Base-by-base conservation (phyloP, 2,113 vertebrate species). In the Blennius ocellaris region DNA sequence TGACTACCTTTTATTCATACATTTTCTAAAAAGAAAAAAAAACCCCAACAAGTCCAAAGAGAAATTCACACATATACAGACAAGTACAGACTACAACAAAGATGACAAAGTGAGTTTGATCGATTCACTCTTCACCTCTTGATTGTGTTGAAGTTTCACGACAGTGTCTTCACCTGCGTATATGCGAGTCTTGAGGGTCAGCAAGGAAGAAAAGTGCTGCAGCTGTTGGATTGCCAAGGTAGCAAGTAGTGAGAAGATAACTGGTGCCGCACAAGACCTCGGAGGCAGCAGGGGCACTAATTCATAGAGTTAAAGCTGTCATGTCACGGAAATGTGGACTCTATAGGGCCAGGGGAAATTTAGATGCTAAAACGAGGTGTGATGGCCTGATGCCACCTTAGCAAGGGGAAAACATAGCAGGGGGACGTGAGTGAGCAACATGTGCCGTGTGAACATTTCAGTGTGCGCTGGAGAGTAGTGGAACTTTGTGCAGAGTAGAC, bases 361-460 rank as follows among this genome's bases (percentile, higher is more conserved):
- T 60, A 10, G 1, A 38, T 1, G 37, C 41, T 15, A 61, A 43
- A 39, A 62, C n/a, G 7, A 59, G 10, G 21, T 44, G 6, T 8
- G 17, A 21, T 41, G 15, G 17, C n/a, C 39, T 38, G 39, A 54
- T 41, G 21, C 41, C 41, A 8, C 14, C 50, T 69, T 16, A 57
- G 36, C 44, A 17, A 55, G 17, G 8, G 17, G 8, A 55, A 17
- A 48, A 16, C 11, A 17, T 40, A 16, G 10, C 3, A 8, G 3
- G 14, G 5, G n/a, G 50, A 17, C 9, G 12, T 30, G 37, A 11
- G 11, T 50, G 38, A 11, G 17, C 17, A 55, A n/a, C 37, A 54
- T 52, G 51, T 41, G 11, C 38, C 45, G 37, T 48, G 17, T 69
- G 41, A 21, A 53, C 16, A 52, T 72, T 36, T 44, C 12, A 43